Conservation (phyloP, 2,888 invertebrate genomes). For the Hyposoter didymator region DNA sequence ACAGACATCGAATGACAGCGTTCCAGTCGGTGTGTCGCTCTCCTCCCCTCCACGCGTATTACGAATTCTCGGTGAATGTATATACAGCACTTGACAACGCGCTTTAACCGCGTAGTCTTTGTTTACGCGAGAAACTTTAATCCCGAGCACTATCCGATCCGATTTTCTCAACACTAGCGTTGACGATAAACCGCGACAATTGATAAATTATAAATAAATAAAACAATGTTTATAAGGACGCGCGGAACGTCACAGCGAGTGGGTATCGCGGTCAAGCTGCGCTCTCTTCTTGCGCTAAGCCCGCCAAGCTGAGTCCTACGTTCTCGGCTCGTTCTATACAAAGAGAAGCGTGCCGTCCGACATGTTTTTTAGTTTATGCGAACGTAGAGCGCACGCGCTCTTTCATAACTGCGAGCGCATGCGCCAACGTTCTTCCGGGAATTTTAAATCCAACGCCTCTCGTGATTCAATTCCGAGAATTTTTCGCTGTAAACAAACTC, state of each 20-base stretch:
- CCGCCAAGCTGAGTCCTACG: constrained; percentile 23
- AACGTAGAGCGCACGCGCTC: constrained; percentile 40
- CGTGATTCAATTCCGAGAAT: constrained; percentile 3
- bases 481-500: background rate
- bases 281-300: constrained; percentile 29
- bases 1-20: constrained; percentile 30
- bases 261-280: constrained; percentile 32
- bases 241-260: constrained; percentile 6
- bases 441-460: constrained; percentile 30
- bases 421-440: constrained; percentile 33
- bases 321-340: background rate
- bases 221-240: background rate
- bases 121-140: constrained; percentile 4
- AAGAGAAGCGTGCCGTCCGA: constrained; percentile 7
- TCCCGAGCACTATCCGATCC: background rate
- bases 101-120: constrained; percentile 12
- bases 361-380: constrained; percentile 4
- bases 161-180: constrained; percentile 21
- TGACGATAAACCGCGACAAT: background rate
- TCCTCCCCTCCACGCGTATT: background rate
- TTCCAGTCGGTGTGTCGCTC: constrained; percentile 35
- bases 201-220: constrained; percentile 7
- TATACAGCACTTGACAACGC: background rate
- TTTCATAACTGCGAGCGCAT: constrained; percentile 10
- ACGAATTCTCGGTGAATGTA: constrained; percentile 21